phyloP scores from a whole-genome alignment of 2,797 vertebrate species.

The Acipenser oxyrinchus region DNA sequence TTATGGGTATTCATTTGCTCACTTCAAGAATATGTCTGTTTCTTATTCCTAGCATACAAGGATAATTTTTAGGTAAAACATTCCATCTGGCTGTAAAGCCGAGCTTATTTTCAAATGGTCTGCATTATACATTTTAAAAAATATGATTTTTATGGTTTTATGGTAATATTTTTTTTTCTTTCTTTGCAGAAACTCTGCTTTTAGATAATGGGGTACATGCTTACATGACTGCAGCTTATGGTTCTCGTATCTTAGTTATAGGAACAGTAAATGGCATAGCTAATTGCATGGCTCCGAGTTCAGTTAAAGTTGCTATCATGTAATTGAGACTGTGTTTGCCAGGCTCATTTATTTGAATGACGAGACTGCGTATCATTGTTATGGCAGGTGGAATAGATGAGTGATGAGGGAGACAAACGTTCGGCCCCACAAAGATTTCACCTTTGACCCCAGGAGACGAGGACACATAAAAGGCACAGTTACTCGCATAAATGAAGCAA shows the following conservation, averaged over 20 bases:
- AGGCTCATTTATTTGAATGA: background rate
- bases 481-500: background rate
- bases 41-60: too few relatives aligned
- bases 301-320: conserved; percentile 10
- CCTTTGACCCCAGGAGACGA: background rate
- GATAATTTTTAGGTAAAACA: too few relatives aligned
- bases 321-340: conserved; percentile 2
- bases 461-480: background rate
- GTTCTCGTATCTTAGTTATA: conserved; percentile 18
- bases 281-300: conserved; percentile 8
- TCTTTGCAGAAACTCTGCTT: conserved; percentile 20
- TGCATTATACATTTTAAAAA: conserved; percentile 35
- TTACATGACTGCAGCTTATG: conserved; percentile 10
- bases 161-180: conserved; percentile 42
- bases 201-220: background rate
- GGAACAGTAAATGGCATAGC: background rate
- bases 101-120: conserved; percentile 6
- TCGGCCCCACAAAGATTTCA: background rate
- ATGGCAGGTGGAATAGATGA: background rate
- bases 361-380: background rate
- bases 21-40: too few relatives aligned
- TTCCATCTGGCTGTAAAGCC: conserved; percentile 7
- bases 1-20: too few relatives aligned
- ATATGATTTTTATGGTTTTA: too few relatives aligned
- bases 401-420: background rate